These are phyloP conservation scores for Rutilus rutilus DNA, from an alignment of 2,113 vertebrate genomes.

Conservation along the genomic window DNA sequence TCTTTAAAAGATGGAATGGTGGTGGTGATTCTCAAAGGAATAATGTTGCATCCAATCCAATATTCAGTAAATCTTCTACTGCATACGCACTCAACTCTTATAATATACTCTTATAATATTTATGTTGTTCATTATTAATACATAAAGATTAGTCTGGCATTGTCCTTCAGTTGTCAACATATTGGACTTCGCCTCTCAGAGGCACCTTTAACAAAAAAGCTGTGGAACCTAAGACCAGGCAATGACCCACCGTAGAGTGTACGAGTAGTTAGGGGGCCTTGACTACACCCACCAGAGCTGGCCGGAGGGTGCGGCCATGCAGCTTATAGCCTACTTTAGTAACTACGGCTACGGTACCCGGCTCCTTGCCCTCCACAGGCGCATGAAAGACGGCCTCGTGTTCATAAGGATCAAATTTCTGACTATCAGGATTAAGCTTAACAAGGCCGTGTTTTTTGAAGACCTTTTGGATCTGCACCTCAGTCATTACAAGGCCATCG, in stretches of 20 bases:
- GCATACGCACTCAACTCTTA: neutral
- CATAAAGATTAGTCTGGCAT: neutral
- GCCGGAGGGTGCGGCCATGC: slow-evolving; percentile 91
- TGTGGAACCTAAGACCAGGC: neutral
- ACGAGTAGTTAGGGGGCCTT: slow-evolving; percentile 79
- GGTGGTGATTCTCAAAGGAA: neutral
- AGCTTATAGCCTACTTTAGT: slow-evolving; percentile 97
- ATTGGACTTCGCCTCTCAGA: slow-evolving; percentile 36
- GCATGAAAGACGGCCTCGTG: slow-evolving; percentile 93
- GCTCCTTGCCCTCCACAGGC: slow-evolving; percentile 85
- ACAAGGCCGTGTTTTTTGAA: slow-evolving; percentile 92
- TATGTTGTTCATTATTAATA: neutral
- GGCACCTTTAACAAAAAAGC: slow-evolving; percentile 37
- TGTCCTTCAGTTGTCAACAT: slow-evolving; percentile 25
- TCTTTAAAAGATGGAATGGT: slow-evolving; percentile 17
- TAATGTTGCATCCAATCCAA: neutral
- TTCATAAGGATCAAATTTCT: slow-evolving; percentile 95
- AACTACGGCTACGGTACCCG: slow-evolving; percentile 88
- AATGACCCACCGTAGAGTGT: slow-evolving; percentile 35
- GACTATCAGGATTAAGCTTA: slow-evolving; percentile 85
- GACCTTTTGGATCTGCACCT: slow-evolving; percentile 94
- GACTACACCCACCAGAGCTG: slow-evolving; percentile 92
- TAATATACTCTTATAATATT: neutral
- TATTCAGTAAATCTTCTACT: neutral
- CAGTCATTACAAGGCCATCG: slow-evolving; percentile 93